Conservation (phyloP, 2,888 invertebrate species). For the Eurytoma californica region DNA sequence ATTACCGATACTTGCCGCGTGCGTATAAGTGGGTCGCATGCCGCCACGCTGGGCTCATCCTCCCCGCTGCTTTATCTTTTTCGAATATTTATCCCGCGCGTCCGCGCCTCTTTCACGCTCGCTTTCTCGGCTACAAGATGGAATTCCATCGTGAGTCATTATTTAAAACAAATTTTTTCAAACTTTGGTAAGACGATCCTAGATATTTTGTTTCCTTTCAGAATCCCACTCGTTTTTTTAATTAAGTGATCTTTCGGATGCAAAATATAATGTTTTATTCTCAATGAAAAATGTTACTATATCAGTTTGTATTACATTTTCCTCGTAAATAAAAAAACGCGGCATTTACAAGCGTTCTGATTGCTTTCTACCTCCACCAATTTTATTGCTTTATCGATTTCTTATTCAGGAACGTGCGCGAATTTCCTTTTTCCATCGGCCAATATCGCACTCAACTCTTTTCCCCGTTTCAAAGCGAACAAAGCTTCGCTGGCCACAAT, state of each 20-base stretch:
- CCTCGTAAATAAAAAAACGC: not conserved
- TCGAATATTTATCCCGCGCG: slow-evolving; percentile 39
- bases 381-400: slow-evolving; percentile 32
- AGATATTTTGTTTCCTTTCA: too few species aligned
- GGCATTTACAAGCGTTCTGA: not conserved
- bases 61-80: slow-evolving; percentile 36
- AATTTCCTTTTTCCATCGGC: not conserved
- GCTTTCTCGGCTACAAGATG: not conserved
- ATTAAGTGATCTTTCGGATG: too few species aligned
- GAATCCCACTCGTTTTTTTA: too few species aligned
- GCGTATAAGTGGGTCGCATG: slow-evolving; percentile 67
- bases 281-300: not conserved
- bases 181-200: too few species aligned
- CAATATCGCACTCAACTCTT: slow-evolving; percentile 35
- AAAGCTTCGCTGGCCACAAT: slow-evolving; percentile 12
- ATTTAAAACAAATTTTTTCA: too few species aligned
- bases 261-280: too few species aligned
- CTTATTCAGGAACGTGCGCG: slow-evolving; percentile 1
- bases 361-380: not conserved
- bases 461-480: slow-evolving; percentile 30
- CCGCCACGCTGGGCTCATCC: slow-evolving; percentile 51
- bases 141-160: too few species aligned
- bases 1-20: slow-evolving; percentile 68
- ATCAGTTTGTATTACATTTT: not conserved
- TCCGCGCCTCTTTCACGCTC: slow-evolving; percentile 19